These are phyloP conservation scores for Cherax quadricarinatus DNA, from an alignment of 1,140 invertebrate species.

Conservation along the genomic window DNA sequence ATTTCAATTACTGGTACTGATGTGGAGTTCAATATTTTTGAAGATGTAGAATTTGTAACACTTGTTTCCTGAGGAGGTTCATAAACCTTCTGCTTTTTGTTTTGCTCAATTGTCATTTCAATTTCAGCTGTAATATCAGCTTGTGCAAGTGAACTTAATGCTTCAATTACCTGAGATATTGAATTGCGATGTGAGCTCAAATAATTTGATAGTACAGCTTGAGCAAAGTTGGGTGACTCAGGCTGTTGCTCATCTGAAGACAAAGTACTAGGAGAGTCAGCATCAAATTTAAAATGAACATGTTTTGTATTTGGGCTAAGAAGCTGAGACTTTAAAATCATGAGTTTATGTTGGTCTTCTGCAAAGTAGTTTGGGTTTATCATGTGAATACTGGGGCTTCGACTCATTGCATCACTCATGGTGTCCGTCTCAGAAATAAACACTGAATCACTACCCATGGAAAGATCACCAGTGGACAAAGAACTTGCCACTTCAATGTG, in stretches of 20 bases:
- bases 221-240: constrained; percentile 70
- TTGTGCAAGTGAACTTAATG: constrained; percentile 70
- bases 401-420: constrained; percentile 67
- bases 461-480: constrained; percentile 74
- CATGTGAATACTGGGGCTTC: constrained; percentile 56
- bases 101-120: constrained; percentile 63
- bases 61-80: not conserved
- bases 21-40: not conserved
- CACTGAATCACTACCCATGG: constrained; percentile 75
- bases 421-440: constrained; percentile 74
- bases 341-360: constrained; percentile 45
- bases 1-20: constrained; percentile 20
- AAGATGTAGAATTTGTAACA: not conserved
- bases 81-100: constrained; percentile 36
- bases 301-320: constrained; percentile 67
- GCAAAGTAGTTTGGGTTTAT: constrained; percentile 37
- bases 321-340: constrained; percentile 44
- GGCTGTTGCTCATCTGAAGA: constrained; percentile 53
- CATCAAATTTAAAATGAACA: constrained; percentile 69
- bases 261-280: constrained; percentile 36
- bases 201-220: constrained; percentile 73
- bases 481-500: constrained; percentile 70
- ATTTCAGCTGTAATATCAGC: constrained; percentile 69
- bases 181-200: constrained; percentile 74
- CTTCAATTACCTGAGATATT: constrained; percentile 75